These are phyloP conservation scores for Temnothorax ravouxi DNA, from an alignment of 2,888 invertebrate species.

Conservation along the genomic window DNA sequence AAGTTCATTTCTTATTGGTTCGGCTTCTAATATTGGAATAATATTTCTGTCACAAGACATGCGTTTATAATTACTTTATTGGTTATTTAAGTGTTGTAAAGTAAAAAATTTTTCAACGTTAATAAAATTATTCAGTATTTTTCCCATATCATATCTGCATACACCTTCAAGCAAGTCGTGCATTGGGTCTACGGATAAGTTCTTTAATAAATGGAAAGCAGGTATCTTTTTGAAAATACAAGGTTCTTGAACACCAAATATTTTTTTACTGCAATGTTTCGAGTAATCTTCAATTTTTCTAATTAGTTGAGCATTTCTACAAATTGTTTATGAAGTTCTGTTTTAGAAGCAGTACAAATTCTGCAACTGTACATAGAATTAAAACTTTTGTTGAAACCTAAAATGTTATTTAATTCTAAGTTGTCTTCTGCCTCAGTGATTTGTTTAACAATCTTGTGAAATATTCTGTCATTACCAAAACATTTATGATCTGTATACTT, in stretches of 20 bases:
- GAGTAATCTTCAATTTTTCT: constrained; percentile 8
- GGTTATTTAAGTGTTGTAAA: no score
- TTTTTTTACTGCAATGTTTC: constrained; percentile 4
- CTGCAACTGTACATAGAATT: constrained; percentile 54
- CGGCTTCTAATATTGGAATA: neutral
- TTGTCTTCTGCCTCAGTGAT: constrained; percentile 51
- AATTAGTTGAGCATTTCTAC: neutral
- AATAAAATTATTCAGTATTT: neutral
- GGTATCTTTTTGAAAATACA: constrained; percentile 36
- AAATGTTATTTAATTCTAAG: constrained; percentile 53
- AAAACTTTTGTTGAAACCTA: constrained; percentile 57
- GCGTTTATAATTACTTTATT: neutral
- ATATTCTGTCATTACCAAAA: constrained; percentile 59
- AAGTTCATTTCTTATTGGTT: neutral
- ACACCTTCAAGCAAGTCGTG: neutral
- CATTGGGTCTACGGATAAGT: neutral
- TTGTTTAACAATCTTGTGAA: neutral
- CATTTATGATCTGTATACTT: constrained; percentile 58
- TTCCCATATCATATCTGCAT: neutral
- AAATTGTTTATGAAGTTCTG: constrained; percentile 20
- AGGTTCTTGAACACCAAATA: constrained; percentile 16
- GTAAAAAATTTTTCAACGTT: no score
- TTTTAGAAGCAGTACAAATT: constrained; percentile 57
- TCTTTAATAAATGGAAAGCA: neutral
- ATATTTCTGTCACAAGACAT: neutral